phyloP scores from a whole-genome alignment of 2,797 vertebrate genomes.

The Eremophila alpestris region DNA sequence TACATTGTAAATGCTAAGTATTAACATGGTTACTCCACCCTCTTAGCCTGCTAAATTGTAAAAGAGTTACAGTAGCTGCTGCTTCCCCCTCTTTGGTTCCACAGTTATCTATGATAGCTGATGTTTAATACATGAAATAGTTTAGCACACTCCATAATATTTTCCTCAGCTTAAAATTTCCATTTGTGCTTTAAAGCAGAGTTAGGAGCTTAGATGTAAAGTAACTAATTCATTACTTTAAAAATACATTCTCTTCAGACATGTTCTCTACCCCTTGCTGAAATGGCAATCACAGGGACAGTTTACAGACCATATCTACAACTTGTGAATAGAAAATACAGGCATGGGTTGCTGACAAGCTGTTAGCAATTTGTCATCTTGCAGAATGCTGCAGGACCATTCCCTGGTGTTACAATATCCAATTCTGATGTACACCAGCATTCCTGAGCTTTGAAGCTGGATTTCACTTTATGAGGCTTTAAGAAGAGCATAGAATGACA shows the following conservation, averaged over 20 bases:
- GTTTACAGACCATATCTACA: not conserved
- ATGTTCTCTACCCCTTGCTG: not conserved
- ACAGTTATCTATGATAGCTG: not conserved
- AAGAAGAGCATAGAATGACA: not conserved
- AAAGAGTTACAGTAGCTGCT: not conserved
- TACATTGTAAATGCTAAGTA: not conserved
- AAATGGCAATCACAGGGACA: not conserved
- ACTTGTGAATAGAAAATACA: not conserved
- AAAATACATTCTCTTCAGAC: not conserved
- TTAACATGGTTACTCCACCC: not conserved
- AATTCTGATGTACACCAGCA: not conserved
- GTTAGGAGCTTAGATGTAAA: not conserved
- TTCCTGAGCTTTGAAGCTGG: not conserved
- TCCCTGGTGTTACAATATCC: not conserved
- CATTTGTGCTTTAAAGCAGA: not conserved
- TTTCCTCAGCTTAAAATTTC: not conserved
- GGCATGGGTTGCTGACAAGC: not conserved
- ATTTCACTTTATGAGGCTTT: not conserved
- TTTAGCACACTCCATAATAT: not conserved
- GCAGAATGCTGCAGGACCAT: not conserved
- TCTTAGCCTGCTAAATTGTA: not conserved
- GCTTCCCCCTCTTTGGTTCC: not conserved
- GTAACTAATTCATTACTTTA: not conserved
- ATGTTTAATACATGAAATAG: not conserved
- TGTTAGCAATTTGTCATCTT: not conserved